Evolutionary conservation across 2,888 invertebrate species (phyloP).

Genomic region (Platypus cylindrus): DNA sequence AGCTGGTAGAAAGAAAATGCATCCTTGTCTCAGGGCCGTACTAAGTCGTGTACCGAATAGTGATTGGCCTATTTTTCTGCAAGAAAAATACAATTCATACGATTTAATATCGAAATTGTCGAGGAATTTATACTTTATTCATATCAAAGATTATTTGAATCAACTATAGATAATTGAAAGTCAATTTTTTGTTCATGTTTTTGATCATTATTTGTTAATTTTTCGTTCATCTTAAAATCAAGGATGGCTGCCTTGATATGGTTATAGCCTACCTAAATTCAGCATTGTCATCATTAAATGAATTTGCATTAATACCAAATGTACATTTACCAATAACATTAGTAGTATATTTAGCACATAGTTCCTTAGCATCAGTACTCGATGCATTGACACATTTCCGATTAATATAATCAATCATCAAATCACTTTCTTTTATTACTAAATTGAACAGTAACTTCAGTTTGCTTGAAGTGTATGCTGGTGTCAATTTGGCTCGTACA

Average conservation of each 20-base stretch:
- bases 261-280: slow-evolving; percentile 24
- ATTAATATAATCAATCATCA: slow-evolving; percentile 6
- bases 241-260: no score
- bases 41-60: no score
- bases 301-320: slow-evolving; percentile 34
- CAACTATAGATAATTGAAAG: no score
- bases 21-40: slow-evolving; percentile 20
- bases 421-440: slow-evolving; percentile 27
- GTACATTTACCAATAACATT: slow-evolving; percentile 36
- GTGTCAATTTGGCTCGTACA: slow-evolving; percentile 39
- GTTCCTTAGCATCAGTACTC: slow-evolving; percentile 25
- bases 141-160: no score
- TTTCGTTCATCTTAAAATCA: no score
- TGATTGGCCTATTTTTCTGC: no score
- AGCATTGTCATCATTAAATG: slow-evolving; percentile 29
- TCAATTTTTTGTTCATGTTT: no score
- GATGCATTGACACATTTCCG: slow-evolving; percentile 1
- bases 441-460: slow-evolving; percentile 40
- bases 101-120: no score
- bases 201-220: no score
- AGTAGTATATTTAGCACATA: slow-evolving; percentile 32
- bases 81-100: no score
- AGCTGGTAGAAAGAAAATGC: slow-evolving; percentile 22
- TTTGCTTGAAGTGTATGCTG: slow-evolving; percentile 43
- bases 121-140: no score